These are phyloP conservation scores for Cylindroiulus punctatus DNA, from an alignment of 2,888 invertebrate species.

Conservation along the genomic window DNA sequence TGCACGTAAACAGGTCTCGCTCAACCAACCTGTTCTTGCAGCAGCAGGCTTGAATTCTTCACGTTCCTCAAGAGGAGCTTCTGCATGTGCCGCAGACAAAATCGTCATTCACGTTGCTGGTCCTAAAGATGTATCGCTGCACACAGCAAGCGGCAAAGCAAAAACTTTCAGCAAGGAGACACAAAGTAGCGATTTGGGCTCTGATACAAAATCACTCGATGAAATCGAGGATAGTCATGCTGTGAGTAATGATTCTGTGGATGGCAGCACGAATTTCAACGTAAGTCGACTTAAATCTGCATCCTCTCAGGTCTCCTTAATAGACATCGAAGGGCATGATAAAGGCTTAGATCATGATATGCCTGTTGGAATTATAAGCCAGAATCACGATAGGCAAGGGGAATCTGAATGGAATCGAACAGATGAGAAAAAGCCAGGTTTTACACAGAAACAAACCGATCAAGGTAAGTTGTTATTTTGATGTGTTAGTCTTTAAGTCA, in stretches of 20 bases:
- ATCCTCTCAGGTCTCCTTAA: constrained; percentile 32
- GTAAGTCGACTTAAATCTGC: background rate
- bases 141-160: background rate
- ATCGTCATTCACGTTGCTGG: constrained; percentile 56
- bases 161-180: constrained; percentile 11
- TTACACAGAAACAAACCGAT: constrained; percentile 51
- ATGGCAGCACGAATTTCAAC: background rate
- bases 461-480: constrained; percentile 50
- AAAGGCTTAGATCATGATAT: background rate
- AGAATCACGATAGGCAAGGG: constrained; percentile 4
- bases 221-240: background rate
- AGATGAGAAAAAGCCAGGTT: constrained; percentile 11
- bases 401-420: constrained; percentile 21
- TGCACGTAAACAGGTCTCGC: constrained; percentile 48
- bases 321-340: background rate
- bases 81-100: constrained; percentile 50
- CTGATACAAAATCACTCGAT: background rate
- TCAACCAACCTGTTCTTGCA: constrained; percentile 27
- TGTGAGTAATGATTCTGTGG: background rate
- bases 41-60: background rate
- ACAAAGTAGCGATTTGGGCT: background rate
- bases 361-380: background rate
- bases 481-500: background rate
- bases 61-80: constrained; percentile 18
- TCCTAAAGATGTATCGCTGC: constrained; percentile 3